Evolutionary conservation across 64 coral and sea anemone species (phyloP).

Genomic region (Stylophora pistillata): DNA sequence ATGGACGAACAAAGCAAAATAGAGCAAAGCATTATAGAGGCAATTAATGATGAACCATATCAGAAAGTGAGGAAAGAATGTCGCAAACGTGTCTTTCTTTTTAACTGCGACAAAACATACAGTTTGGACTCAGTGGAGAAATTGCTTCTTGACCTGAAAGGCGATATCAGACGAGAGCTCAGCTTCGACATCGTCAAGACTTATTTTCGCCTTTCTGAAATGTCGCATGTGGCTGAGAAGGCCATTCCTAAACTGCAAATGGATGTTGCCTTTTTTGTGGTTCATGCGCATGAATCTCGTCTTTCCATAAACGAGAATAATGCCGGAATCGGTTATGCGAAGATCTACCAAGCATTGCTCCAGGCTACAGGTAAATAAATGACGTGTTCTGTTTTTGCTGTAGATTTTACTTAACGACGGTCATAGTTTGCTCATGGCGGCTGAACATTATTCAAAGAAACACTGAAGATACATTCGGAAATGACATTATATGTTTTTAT

Average conservation of each 20-base stretch:
- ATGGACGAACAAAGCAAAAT: too few relatives aligned
- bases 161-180: neutral
- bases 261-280: conserved; percentile 82
- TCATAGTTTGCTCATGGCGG: too few relatives aligned
- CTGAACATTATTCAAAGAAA: too few relatives aligned
- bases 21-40: too few relatives aligned
- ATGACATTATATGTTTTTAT: too few relatives aligned
- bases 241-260: neutral
- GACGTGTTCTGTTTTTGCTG: too few relatives aligned
- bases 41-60: too few relatives aligned
- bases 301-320: conserved; percentile 66
- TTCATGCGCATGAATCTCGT: conserved; percentile 78
- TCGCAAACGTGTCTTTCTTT: conserved; percentile 31
- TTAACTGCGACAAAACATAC: conserved; percentile 78
- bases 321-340: conserved; percentile 74
- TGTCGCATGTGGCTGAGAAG: conserved; percentile 24
- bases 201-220: conserved; percentile 59
- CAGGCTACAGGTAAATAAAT: conserved; percentile 37
- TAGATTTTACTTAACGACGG: too few relatives aligned
- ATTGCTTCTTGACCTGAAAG: neutral
- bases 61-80: too few relatives aligned
- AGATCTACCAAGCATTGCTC: conserved; percentile 64
- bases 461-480: too few relatives aligned
- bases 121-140: conserved; percentile 40
- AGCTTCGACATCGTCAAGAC: neutral